Percentiles rank a stretch among this genome's conserved stretches.
Conservation (phyloP, 2,888 invertebrate genomes). For the Stenoptilia bipunctidactyla region DNA sequence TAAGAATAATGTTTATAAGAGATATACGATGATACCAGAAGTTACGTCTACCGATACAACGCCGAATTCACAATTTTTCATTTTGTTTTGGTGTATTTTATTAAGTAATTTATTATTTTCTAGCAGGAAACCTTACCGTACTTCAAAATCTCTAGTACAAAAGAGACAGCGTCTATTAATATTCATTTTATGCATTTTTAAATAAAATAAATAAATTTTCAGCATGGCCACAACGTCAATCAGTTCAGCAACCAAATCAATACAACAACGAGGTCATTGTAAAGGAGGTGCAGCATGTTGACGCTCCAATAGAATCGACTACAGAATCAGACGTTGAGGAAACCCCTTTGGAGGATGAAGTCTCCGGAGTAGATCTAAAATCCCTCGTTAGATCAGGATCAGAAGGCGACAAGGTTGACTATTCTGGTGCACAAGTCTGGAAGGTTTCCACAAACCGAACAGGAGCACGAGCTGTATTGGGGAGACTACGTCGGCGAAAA, state of each 20-base stretch:
- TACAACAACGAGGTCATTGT: neutral
- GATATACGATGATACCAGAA: no score
- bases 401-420: constrained; percentile 63
- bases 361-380: neutral
- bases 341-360: constrained; percentile 12
- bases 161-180: no score
- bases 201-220: no score
- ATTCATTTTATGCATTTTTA: no score
- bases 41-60: no score
- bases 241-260: constrained; percentile 42
- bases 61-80: no score
- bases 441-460: constrained; percentile 70
- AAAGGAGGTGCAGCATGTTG: neutral
- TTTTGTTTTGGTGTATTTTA: no score
- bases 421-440: constrained; percentile 84
- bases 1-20: no score
- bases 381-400: constrained; percentile 8
- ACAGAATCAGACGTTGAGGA: constrained; percentile 10
- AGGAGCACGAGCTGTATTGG: constrained; percentile 41
- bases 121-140: no score
- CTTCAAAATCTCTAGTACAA: no score
- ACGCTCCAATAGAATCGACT: constrained; percentile 11
- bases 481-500: constrained; percentile 42
- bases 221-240: constrained; percentile 36
- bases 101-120: no score